Percentiles rank a stretch among this genome's conserved stretches.
phyloP scores from a whole-genome alignment of 2,888 invertebrate genomes.

The Anagyrus pseudococci region DNA sequence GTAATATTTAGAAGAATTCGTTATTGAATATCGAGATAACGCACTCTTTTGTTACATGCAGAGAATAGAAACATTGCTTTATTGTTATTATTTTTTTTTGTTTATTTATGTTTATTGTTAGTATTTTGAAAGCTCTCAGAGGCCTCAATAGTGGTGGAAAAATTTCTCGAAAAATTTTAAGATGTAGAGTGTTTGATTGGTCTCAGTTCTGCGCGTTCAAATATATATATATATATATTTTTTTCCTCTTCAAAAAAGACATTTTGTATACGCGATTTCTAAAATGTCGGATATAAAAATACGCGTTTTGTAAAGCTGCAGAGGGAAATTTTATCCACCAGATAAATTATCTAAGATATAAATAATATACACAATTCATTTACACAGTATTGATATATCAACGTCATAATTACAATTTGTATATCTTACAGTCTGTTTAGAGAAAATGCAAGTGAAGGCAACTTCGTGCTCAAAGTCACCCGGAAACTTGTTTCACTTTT shows the following conservation, averaged over 20 bases:
- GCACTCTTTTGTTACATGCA: conserved; percentile 4
- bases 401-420: conserved; percentile 36
- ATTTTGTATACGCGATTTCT: not conserved
- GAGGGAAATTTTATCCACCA: conserved; percentile 20
- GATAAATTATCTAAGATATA: conserved; percentile 22
- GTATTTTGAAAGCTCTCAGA: conserved; percentile 19
- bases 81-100: not conserved
- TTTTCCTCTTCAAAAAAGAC: conserved; percentile 6
- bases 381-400: conserved; percentile 34
- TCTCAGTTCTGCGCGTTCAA: conserved; percentile 1
- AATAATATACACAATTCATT: conserved; percentile 38
- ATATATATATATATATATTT: too few species aligned
- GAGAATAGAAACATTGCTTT: conserved; percentile 12
- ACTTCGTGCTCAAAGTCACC: conserved; percentile 12
- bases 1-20: conserved; percentile 13
- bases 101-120: conserved; percentile 5
- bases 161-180: conserved; percentile 18
- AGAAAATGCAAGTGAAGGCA: conserved; percentile 28
- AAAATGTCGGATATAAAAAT: conserved; percentile 31
- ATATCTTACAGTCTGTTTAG: conserved; percentile 36
- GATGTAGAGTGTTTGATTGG: conserved; percentile 3
- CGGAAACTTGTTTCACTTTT: not conserved
- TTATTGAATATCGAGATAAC: not conserved
- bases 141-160: conserved; percentile 23
- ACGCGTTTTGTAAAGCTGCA: conserved; percentile 10